Percentiles rank a stretch among this genome's conserved stretches.
Conservation (phyloP, 2,797 vertebrate species). For the Mycteria americana region DNA sequence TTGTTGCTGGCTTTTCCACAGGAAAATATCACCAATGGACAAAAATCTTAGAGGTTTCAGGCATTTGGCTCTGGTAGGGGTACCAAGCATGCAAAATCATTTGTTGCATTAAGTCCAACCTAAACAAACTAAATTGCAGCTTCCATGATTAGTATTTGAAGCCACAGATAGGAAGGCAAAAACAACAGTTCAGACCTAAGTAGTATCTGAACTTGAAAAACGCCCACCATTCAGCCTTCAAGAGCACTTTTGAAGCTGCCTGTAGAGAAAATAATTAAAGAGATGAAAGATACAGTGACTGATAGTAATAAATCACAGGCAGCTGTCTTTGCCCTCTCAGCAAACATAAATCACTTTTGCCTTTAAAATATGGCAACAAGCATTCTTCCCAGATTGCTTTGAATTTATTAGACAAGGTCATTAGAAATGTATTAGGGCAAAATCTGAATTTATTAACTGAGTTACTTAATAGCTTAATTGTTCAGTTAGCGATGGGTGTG, state of each 20-base stretch:
- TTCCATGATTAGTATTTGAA: constrained; percentile 18
- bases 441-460: constrained; percentile 61
- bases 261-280: constrained; percentile 67
- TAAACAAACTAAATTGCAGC: constrained; percentile 18
- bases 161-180: background rate
- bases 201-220: constrained; percentile 19
- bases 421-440: constrained; percentile 64
- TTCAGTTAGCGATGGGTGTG: background rate
- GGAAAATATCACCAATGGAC: constrained; percentile 24
- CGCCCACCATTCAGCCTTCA: background rate
- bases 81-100: background rate
- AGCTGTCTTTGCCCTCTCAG: constrained; percentile 55
- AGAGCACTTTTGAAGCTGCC: constrained; percentile 47
- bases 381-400: constrained; percentile 53
- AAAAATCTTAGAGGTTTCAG: background rate
- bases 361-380: constrained; percentile 57
- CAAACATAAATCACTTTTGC: constrained; percentile 57
- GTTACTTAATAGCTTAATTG: constrained; percentile 62
- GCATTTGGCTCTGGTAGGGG: background rate
- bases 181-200: constrained; percentile 2
- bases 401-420: constrained; percentile 66
- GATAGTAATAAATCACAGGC: constrained; percentile 55
- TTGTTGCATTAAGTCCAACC: background rate
- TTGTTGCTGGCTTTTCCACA: background rate
- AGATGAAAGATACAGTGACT: constrained; percentile 61